These are phyloP conservation scores for Ovis aries DNA, from an alignment of 2,113 vertebrate genomes.

Conservation along the genomic window DNA sequence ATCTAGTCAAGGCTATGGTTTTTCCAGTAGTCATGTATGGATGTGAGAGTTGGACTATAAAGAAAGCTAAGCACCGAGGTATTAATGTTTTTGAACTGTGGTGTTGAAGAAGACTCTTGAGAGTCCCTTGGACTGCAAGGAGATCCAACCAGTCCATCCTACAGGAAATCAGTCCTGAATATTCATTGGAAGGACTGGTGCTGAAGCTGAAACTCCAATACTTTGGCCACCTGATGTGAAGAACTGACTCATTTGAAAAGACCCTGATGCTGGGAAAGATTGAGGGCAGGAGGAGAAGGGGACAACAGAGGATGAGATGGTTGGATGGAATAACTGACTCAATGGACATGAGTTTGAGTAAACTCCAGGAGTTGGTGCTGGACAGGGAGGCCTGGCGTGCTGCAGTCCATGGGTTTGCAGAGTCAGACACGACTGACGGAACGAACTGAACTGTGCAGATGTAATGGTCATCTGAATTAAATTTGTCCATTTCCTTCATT, in stretches of 20 bases:
- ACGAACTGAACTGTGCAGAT: neutral
- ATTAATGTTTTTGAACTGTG: neutral
- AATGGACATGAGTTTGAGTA: neutral
- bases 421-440: neutral
- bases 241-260: neutral
- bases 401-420: neutral
- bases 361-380: neutral
- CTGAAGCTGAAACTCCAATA: neutral
- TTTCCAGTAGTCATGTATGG: neutral
- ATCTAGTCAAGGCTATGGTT: neutral
- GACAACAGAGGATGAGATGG: neutral
- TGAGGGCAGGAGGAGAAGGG: neutral
- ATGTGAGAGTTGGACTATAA: neutral
- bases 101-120: neutral
- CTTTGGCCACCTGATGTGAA: neutral
- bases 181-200: neutral
- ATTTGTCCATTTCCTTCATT: neutral
- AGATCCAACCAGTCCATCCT: neutral
- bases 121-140: neutral
- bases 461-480: neutral
- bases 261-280: neutral
- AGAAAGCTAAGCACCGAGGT: neutral
- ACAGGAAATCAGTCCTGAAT: neutral
- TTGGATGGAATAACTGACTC: neutral
- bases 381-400: neutral